These are phyloP conservation scores for Benthosema pterotum DNA, from an alignment of 2,797 vertebrate species.

Conservation along the genomic window DNA sequence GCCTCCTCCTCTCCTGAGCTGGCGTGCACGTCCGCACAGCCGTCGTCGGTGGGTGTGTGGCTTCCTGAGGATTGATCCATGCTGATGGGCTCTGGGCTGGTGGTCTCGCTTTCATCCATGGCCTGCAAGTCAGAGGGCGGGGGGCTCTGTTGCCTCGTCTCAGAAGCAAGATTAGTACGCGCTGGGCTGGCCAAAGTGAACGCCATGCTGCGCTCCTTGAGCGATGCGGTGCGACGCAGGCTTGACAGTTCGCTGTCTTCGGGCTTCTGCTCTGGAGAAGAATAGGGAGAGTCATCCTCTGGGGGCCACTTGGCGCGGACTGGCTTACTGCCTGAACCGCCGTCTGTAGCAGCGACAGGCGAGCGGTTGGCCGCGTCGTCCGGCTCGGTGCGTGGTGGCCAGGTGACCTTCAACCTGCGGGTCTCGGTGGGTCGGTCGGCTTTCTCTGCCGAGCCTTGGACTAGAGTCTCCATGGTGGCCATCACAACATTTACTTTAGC, in stretches of 20 bases:
- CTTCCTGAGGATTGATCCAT: constrained; percentile 45
- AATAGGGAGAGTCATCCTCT: constrained; percentile 80
- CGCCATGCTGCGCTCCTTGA: constrained; percentile 88
- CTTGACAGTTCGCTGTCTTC: constrained; percentile 81
- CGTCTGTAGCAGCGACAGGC: neutral
- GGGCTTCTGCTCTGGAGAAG: constrained; percentile 72
- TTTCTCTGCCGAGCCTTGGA: constrained; percentile 59
- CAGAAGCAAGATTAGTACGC: neutral
- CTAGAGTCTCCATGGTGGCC: constrained; percentile 90
- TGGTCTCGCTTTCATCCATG: constrained; percentile 31
- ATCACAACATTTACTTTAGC: constrained; percentile 89
- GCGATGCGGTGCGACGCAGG: constrained; percentile 82
- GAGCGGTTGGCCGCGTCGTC: constrained; percentile 46
- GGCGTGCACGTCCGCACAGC: constrained; percentile 55
- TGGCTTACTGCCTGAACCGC: constrained; percentile 26
- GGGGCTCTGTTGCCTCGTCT: constrained; percentile 19
- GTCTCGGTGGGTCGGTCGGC: constrained; percentile 85
- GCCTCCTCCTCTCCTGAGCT: constrained; percentile 64
- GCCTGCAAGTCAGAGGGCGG: constrained; percentile 24
- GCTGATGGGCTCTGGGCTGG: constrained; percentile 32
- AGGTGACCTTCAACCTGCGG: constrained; percentile 90
- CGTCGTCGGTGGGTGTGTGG: constrained; percentile 48
- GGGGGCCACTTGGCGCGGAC: constrained; percentile 91
- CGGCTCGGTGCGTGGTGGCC: constrained; percentile 84
- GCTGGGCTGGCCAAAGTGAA: constrained; percentile 79